Evolutionary conservation across 2,888 invertebrate species (phyloP), one percentile per base, ranked within the genome.

Genomic region (Phorcus lineatus): DNA sequence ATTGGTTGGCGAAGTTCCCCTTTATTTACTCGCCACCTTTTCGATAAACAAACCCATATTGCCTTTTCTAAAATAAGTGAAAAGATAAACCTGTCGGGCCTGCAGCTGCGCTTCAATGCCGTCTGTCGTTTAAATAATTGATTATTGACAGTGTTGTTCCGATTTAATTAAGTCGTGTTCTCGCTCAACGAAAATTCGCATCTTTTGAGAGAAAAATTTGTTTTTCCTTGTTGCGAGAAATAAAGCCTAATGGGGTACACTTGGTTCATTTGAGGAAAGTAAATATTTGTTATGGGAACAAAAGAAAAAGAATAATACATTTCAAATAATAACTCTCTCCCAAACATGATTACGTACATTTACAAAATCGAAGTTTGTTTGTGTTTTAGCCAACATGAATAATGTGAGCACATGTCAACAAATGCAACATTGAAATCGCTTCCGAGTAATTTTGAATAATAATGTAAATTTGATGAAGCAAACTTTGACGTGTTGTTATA

Each of bases 31-130:
- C 70, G 24, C 19, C 70, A n/a, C 17, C n/a, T 70, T 36, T 40
- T 40, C 40, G 70, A 70, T 70, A 70, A 70, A 70, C 70, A 70
- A 70, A 36, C 70, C 70, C 36, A 40, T 70, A 36, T 70, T 70
- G 70, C 40, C 17, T 40, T 36, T 70, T 70, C 70, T 24, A 70
- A 70, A 70, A 70, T 19, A 70, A 36, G 70, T 19, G 70, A 70
- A 70, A 70, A 70, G 70, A 70, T 70, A 70, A 70, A 70, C 67
- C 36, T 70, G 70, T 40, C 70, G n/a, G 40, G 16, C 70, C 19
- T 7, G 40, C 70, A 70, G 70, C 70, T 70, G 70, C 36, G 70
- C 70, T 70, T 70, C 70, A 70, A 70, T 70, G 36, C 6, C 40
- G 11, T 36, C 36, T 36, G 70, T 36, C 31, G 19, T 36, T 31